Evolutionary conservation across 2,797 vertebrate genomes (phyloP).

Genomic region (Loris lydekkerianus): DNA sequence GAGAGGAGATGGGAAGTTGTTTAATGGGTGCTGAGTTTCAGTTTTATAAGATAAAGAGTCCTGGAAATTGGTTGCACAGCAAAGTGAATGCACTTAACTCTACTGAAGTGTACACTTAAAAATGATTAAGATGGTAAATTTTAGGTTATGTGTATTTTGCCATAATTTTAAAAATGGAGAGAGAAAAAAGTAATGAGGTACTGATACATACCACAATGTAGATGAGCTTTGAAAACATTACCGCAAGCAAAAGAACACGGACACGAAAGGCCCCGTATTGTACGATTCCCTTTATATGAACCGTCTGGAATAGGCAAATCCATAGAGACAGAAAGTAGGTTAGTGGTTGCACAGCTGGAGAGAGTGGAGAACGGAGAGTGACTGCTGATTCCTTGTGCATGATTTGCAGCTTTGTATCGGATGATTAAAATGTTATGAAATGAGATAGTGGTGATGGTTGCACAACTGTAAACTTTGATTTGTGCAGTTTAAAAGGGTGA

Average conservation of each 20-base stretch:
- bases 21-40: neutral
- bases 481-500: neutral
- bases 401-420: neutral
- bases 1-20: too few species aligned
- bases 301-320: neutral
- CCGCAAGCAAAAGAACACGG: neutral
- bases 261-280: neutral
- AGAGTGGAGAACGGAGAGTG: neutral
- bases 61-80: neutral
- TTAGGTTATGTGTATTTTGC: neutral
- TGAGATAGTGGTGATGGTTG: neutral
- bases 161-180: neutral
- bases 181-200: neutral
- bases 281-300: neutral
- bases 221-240: neutral
- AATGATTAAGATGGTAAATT: neutral
- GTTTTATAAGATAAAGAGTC: neutral
- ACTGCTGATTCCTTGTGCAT: neutral
- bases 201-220: neutral
- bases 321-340: neutral
- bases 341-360: neutral
- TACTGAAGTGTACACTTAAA: neutral
- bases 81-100: neutral
- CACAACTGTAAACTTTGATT: neutral
- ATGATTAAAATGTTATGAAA: slow-evolving; percentile 19